Evolutionary conservation across 2,113 vertebrate species (phyloP).

Genomic region (Callaeas wilsoni): DNA sequence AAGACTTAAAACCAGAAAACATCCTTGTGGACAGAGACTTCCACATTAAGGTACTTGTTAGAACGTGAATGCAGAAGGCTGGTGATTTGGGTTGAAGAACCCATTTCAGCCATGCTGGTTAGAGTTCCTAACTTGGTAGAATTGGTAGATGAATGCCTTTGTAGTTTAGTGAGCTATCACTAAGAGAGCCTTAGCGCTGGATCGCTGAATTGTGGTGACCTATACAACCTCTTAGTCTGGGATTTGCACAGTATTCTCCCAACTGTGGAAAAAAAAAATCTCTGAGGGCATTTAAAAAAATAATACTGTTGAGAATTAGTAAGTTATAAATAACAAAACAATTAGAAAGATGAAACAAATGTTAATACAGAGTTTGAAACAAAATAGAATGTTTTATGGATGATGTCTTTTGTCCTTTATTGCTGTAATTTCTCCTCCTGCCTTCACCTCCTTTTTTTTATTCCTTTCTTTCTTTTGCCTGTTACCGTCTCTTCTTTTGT

Average conservation of each 20-base stretch:
- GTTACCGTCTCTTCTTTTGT: background rate
- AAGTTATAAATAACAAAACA: background rate
- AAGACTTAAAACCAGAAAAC: slow-evolving; percentile 96
- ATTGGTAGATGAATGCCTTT: background rate
- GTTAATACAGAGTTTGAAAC: background rate
- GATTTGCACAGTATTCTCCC: background rate
- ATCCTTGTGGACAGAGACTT: slow-evolving; percentile 89
- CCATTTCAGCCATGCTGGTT: background rate
- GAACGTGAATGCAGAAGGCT: background rate
- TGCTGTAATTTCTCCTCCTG: background rate
- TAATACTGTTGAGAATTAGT: background rate
- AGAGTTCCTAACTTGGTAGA: background rate
- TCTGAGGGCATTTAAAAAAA: background rate
- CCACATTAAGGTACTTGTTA: slow-evolving; percentile 87
- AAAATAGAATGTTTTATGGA: background rate
- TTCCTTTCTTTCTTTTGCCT: background rate
- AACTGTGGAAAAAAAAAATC: background rate
- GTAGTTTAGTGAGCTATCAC: background rate
- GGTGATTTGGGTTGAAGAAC: background rate
- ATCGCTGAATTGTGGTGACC: background rate
- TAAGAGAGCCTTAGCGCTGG: background rate
- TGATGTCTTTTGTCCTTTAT: background rate
- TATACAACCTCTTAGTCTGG: background rate
- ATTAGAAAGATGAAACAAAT: background rate
- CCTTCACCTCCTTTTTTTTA: background rate